Conservation (phyloP, 1,140 invertebrate species). For the Ostrea denselamellosa region DNA sequence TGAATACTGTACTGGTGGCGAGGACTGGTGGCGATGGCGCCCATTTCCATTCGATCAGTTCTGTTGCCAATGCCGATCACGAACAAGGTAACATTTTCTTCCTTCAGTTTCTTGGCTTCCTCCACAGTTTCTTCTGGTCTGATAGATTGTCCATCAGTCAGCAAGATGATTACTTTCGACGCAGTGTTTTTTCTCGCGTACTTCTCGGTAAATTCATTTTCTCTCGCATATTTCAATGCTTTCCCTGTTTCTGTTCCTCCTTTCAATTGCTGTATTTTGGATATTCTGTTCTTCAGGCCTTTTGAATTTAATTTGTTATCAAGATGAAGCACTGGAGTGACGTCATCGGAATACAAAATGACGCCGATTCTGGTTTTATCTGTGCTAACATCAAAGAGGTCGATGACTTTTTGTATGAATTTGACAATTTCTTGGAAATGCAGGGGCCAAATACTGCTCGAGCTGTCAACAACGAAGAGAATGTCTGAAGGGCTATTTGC, state of each 20-base stretch:
- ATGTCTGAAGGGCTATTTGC: slow-evolving; percentile 72
- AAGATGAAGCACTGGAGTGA: slow-evolving; percentile 58
- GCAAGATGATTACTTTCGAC: slow-evolving; percentile 62
- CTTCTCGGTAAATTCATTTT: slow-evolving; percentile 53
- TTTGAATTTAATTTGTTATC: slow-evolving; percentile 44
- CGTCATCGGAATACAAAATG: slow-evolving; percentile 63
- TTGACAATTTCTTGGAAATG: slow-evolving; percentile 67
- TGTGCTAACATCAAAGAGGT: slow-evolving; percentile 63
- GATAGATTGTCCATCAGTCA: slow-evolving; percentile 69
- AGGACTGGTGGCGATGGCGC: slow-evolving; percentile 60
- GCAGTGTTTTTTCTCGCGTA: slow-evolving; percentile 44
- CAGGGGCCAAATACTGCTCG: slow-evolving; percentile 68
- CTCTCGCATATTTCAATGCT: slow-evolving; percentile 57
- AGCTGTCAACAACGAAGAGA: slow-evolving; percentile 72
- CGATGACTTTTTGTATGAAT: slow-evolving; percentile 68
- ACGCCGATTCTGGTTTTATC: slow-evolving; percentile 65
- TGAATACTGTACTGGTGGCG: slow-evolving; percentile 58
- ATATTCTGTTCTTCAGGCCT: slow-evolving; percentile 33
- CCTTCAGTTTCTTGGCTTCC: slow-evolving; percentile 57
- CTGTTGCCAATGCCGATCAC: slow-evolving; percentile 66
- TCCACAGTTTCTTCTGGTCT: slow-evolving; percentile 49
- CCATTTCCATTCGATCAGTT: slow-evolving; percentile 63
- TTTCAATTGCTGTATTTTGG: slow-evolving; percentile 50
- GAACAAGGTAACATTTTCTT: slow-evolving; percentile 64
- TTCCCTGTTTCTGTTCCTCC: slow-evolving; percentile 63